A percentile compares a stretch with the other conserved stretches of the same genome.
phyloP scores from a whole-genome alignment of 2,797 vertebrate genomes.

The Onychomys arenicola region DNA sequence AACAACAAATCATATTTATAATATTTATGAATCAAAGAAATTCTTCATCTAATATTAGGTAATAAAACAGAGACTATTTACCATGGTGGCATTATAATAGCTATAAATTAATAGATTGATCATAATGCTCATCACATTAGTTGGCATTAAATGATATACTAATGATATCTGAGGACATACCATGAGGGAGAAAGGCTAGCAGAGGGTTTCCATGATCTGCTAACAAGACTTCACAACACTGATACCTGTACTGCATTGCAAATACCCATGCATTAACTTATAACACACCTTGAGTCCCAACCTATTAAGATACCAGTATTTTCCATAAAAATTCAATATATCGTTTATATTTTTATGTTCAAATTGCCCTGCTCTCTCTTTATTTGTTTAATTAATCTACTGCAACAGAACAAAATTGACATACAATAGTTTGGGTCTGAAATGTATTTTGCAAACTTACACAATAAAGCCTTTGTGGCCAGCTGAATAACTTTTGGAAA shows the following conservation, averaged over 20 bases:
- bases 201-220: background rate
- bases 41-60: background rate
- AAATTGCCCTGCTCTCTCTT: conserved; percentile 17
- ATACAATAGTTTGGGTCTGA: background rate
- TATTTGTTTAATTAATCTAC: conserved; percentile 28
- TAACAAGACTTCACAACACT: background rate
- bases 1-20: background rate
- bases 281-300: background rate
- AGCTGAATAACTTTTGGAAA: background rate
- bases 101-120: background rate
- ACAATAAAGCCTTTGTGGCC: background rate
- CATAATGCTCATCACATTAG: background rate
- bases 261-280: conserved; percentile 18
- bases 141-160: conserved; percentile 9
- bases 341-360: conserved; percentile 32
- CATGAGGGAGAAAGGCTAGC: background rate
- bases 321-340: conserved; percentile 49
- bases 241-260: conserved; percentile 18
- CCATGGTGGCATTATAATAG: background rate
- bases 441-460: background rate
- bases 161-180: background rate
- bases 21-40: conserved; percentile 39
- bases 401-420: conserved; percentile 32
- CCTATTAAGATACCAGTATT: background rate
- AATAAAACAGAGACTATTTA: conserved; percentile 35